Evolutionary conservation across 2,113 vertebrate species (phyloP).

Genomic region (Lophochroa leadbeateri): DNA sequence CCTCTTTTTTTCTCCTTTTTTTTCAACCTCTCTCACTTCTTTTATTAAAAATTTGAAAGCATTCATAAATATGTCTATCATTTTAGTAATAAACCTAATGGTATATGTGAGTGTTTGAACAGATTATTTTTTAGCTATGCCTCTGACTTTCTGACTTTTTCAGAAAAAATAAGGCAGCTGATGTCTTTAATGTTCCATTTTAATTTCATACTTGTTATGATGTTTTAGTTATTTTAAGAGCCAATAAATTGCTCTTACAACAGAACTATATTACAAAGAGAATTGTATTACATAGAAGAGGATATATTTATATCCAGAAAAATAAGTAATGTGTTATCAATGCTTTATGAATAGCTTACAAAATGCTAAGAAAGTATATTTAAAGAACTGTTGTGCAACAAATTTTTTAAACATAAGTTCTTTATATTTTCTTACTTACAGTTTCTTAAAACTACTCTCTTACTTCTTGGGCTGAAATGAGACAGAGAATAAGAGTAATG

Average conservation of each 20-base stretch:
- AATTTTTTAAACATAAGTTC: not conserved
- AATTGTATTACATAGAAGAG: not conserved
- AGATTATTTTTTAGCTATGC: not conserved
- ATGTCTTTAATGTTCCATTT: not conserved
- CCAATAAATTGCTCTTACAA: not conserved
- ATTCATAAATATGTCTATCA: not conserved
- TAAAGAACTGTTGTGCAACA: not conserved
- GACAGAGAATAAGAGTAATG: not conserved
- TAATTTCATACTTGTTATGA: not conserved
- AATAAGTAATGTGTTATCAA: not conserved
- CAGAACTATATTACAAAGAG: not conserved
- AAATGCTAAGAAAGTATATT: not conserved
- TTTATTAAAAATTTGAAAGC: not conserved
- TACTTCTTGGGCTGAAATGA: not conserved
- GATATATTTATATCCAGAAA: not conserved
- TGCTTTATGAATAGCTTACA: not conserved
- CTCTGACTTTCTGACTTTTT: not conserved
- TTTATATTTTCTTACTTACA: not conserved
- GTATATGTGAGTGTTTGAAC: not conserved
- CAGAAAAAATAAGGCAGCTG: not conserved
- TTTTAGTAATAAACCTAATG: not conserved
- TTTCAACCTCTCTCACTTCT: not conserved
- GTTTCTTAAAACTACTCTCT: not conserved
- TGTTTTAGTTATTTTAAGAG: conserved; percentile 13
- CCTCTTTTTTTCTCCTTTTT: not conserved